A percentile compares a stretch with the other conserved stretches of the same genome.
These are phyloP conservation scores for Neoseiulus cucumeris DNA, from an alignment of 1,140 invertebrate species.

Conservation along the genomic window DNA sequence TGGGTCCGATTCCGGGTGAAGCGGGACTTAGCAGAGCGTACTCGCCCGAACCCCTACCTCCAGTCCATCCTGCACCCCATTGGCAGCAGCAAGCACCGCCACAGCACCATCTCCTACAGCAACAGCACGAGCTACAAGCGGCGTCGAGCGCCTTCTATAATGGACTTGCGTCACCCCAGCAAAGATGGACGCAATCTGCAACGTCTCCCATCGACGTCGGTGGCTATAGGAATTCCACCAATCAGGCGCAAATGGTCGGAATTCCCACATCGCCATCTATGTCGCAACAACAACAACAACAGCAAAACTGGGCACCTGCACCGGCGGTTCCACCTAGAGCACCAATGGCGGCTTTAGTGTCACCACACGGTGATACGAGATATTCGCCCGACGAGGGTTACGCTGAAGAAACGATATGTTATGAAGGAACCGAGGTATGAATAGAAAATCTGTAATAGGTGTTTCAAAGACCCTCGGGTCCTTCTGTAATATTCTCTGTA, in stretches of 20 bases:
- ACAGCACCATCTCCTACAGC: neutral
- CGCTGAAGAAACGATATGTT: constrained; percentile 43
- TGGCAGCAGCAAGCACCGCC: neutral
- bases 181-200: no score
- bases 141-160: no score
- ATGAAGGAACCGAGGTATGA: constrained; percentile 11
- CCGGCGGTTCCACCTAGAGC: constrained; percentile 5
- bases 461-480: no score
- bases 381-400: constrained; percentile 73
- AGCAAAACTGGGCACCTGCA: constrained; percentile 10
- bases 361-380: constrained; percentile 25
- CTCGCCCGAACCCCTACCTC: constrained; percentile 5
- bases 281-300: neutral
- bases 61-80: neutral
- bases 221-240: no score
- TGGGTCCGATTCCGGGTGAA: constrained; percentile 15
- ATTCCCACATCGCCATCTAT: no score
- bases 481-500: no score
- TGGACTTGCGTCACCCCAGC: no score
- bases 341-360: constrained; percentile 13
- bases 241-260: no score
- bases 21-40: constrained; percentile 8
- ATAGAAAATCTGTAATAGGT: neutral
- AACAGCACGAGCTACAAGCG: neutral
- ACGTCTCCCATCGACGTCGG: no score